Evolutionary conservation across 2,888 invertebrate species (phyloP).

Genomic region (Neocrepidodera transversa): DNA sequence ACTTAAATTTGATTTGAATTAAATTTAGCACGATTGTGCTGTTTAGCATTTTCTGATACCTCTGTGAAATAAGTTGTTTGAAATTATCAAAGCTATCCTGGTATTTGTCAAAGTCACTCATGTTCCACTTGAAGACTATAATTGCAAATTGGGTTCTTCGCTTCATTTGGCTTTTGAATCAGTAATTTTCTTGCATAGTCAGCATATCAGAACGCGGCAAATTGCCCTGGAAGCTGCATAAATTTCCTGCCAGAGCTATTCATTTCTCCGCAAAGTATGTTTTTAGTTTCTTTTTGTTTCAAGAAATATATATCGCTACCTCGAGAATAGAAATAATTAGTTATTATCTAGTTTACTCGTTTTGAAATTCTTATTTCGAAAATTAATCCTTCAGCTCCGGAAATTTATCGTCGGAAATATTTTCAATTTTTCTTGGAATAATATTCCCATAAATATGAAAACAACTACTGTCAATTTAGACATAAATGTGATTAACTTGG

Average conservation of each 20-base stretch:
- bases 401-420: background rate
- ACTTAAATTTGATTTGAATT: no score
- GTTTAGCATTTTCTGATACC: background rate
- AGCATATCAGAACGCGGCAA: constrained; percentile 29
- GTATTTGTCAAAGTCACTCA: constrained; percentile 40
- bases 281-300: constrained; percentile 19
- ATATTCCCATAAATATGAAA: no score
- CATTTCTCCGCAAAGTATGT: constrained; percentile 26
- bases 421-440: no score
- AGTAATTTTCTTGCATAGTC: constrained; percentile 37
- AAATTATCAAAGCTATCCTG: constrained; percentile 30
- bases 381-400: background rate
- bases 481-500: no score
- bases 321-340: constrained; percentile 23
- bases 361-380: background rate
- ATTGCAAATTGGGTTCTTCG: constrained; percentile 40
- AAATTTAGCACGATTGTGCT: no score
- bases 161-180: constrained; percentile 34
- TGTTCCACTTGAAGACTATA: constrained; percentile 39
- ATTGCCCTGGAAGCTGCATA: constrained; percentile 33
- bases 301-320: constrained; percentile 10
- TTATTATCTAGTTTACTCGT: constrained; percentile 13
- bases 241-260: constrained; percentile 32
- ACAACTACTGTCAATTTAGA: no score
- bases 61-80: constrained; percentile 42